Conservation (phyloP, 2,797 vertebrate species). For the Chlorospingus semifuscus region DNA sequence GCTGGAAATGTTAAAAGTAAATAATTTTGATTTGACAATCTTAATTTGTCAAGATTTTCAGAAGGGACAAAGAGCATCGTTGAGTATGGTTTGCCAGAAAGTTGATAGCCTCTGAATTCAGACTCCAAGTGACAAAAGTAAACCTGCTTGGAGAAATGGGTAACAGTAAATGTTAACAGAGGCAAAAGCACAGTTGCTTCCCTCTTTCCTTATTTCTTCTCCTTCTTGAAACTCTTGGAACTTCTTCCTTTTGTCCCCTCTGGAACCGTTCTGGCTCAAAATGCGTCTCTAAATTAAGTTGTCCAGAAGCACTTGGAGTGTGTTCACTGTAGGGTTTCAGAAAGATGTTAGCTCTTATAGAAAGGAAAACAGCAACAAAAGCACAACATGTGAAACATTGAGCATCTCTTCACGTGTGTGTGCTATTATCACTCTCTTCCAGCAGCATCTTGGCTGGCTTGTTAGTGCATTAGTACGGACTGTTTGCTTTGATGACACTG, state of each 20-base stretch:
- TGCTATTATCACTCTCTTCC: not conserved
- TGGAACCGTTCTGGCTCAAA: not conserved
- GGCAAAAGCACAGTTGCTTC: not conserved
- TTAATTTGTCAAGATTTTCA: not conserved
- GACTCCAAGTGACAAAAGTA: not conserved
- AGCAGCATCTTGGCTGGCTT: not conserved
- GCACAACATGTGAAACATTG: not conserved
- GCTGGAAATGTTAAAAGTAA: not conserved
- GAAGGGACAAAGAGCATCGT: not conserved
- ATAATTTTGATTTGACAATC: not conserved
- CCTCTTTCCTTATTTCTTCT: not conserved
- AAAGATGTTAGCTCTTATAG: not conserved
- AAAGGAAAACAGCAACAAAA: not conserved
- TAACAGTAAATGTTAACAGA: not conserved
- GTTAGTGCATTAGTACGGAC: not conserved
- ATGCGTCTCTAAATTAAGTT: not conserved
- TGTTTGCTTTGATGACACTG: not conserved
- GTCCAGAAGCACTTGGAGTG: not conserved
- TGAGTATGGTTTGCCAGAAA: not conserved
- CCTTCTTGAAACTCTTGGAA: not conserved
- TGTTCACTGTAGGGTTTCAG: not conserved
- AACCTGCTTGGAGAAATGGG: not conserved
- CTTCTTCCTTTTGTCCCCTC: not conserved
- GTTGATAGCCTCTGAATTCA: not conserved
- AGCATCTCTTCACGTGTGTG: accelerated